phyloP scores from a whole-genome alignment of 2,797 vertebrate species.

The Urosaurus nigricauda region DNA sequence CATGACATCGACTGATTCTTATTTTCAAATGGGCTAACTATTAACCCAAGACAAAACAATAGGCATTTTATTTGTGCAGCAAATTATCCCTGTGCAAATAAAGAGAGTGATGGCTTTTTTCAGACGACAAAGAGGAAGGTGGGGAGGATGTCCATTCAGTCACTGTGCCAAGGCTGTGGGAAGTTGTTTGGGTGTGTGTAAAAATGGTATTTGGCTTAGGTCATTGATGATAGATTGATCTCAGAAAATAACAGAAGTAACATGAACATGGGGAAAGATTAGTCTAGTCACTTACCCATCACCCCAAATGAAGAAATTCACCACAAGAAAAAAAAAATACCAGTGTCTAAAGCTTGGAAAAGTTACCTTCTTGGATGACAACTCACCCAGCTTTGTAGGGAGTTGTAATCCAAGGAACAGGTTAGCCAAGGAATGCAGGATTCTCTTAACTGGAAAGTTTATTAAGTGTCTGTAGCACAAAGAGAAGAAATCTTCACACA shows the following conservation, averaged over 20 bases:
- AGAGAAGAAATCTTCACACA: no score
- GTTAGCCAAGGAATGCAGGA: no score
- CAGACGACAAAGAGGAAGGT: not conserved
- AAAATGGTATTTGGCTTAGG: not conserved
- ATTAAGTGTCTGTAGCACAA: no score
- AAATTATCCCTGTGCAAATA: conserved; percentile 17
- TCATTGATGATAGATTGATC: not conserved
- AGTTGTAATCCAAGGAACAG: no score
- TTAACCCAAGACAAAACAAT: conserved; percentile 44
- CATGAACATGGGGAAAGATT: not conserved
- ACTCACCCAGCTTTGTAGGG: no score
- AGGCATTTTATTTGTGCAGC: conserved; percentile 32
- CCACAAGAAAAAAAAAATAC: no score
- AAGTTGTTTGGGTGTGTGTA: not conserved
- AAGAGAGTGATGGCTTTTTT: not conserved
- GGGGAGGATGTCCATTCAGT: not conserved
- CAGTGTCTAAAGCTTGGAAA: no score
- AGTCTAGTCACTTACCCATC: not conserved
- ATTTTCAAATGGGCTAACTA: conserved; percentile 34
- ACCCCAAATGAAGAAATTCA: not conserved
- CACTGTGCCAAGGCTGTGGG: not conserved
- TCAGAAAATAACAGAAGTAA: not conserved
- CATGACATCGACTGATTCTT: conserved; percentile 17
- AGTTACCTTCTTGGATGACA: no score
- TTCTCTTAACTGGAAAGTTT: no score